Percentiles rank a stretch among this genome's conserved stretches.
These are phyloP conservation scores for Xanthorhoe designata DNA, from an alignment of 2,888 invertebrate genomes.

Conservation along the genomic window DNA sequence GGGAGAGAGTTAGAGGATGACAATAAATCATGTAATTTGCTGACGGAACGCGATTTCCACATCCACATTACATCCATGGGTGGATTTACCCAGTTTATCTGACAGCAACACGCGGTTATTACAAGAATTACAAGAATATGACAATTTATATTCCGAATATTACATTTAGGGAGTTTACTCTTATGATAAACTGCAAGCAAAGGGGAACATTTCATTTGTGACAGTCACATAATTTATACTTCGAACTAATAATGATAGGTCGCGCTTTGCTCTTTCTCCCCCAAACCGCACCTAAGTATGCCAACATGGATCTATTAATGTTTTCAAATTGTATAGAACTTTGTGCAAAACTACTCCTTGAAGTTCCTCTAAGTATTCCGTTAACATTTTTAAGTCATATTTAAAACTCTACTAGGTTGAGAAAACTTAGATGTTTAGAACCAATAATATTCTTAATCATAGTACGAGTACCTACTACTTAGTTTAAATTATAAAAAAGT, in stretches of 20 bases:
- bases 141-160: conserved; percentile 74
- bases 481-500: no score
- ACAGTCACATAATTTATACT: conserved; percentile 35
- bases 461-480: no score
- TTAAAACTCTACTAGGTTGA: no score
- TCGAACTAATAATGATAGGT: conserved; percentile 36
- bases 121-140: conserved; percentile 70
- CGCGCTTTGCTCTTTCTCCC: conserved; percentile 18
- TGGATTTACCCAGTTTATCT: conserved; percentile 71
- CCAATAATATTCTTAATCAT: no score
- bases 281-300: conserved; percentile 11
- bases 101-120: conserved; percentile 76
- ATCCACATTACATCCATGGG: conserved; percentile 57
- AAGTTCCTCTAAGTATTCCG: background rate
- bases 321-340: background rate
- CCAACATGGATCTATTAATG: background rate
- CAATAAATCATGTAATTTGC: conserved; percentile 84
- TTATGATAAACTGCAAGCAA: conserved; percentile 61
- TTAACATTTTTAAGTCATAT: background rate
- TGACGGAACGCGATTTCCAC: conserved; percentile 70
- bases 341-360: background rate
- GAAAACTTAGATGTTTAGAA: no score
- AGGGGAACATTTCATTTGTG: conserved; percentile 55
- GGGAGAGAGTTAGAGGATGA: conserved; percentile 53
- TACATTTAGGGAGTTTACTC: conserved; percentile 64